Evolutionary conservation across 1,140 invertebrate genomes (phyloP), one percentile per base, ranked within the genome.

Genomic region (Zaprionus vittiger): DNA sequence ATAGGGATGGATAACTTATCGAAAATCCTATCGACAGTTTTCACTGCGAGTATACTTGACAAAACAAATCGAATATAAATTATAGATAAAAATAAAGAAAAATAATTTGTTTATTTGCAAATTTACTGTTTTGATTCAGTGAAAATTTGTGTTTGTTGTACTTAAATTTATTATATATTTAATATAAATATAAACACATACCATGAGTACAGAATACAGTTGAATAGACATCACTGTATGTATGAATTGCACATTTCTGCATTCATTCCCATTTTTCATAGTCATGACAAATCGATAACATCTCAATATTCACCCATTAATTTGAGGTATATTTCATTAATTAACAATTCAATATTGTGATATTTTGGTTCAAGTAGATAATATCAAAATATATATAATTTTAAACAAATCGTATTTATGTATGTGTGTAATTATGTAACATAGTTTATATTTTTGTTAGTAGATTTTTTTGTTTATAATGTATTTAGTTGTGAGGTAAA

Each of bases 1-100:
- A 64, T 55, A 75, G 73, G 73, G 70, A 75, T 75, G 73, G 73
- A 59, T 57, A 59, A 55, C 57, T 20, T 57, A 75, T 75, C 66
- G 73, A 52, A 38, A 59, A 44, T 41, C 9, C 31, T 70, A 75
- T 75, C 73, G 73, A 75, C 70, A 70, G 14, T 49, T 59, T 47
- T 31, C 1, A 37, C 7, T 47, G 2, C 4, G 41, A 47, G 41
- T 47, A 17, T 17, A 20, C 7, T 47, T 47, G 41, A n/a, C 5
- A 20, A 47, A 14, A 47, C 7, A 47, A 47, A 47, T 47, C 41
- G 41, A 47, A 47, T 47, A 47, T 3, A 5, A 38, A 38, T 38
- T 15, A 38, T 14, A 1, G 5, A 38, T 12, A 14, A n/a, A 7
- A n/a, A n/a, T 44, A 9, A 17, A 47, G 41, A 47, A 17, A 47